A percentile compares a stretch with the other conserved stretches of the same genome.
phyloP scores from a whole-genome alignment of 2,888 invertebrate genomes.

The Acrobeloides nanus region DNA sequence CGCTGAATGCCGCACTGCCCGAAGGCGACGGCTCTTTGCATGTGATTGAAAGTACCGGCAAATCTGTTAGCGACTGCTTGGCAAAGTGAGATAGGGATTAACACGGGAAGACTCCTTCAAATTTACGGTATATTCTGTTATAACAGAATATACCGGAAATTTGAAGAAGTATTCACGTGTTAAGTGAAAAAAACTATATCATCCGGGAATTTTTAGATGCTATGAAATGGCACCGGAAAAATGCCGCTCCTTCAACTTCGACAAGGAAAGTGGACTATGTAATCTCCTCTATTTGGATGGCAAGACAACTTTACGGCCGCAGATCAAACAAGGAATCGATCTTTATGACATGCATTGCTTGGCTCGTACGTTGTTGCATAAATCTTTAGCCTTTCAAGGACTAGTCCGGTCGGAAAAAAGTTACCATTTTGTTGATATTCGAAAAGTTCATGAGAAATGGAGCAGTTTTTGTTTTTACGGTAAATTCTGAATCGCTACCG shows the following conservation, averaged over 20 bases:
- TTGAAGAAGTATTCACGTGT: too few relatives aligned
- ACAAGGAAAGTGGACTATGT: constrained; percentile 42
- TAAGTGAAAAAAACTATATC: not conserved
- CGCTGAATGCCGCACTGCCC: constrained; percentile 49
- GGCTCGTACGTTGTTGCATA: constrained; percentile 25
- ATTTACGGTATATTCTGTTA: too few relatives aligned
- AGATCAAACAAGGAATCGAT: constrained; percentile 44
- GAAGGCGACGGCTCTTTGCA: constrained; percentile 49
- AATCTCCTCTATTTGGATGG: constrained; percentile 50
- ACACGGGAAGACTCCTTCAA: too few relatives aligned
- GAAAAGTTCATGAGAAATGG: too few relatives aligned
- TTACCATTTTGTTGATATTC: too few relatives aligned
- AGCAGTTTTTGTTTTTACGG: too few relatives aligned
- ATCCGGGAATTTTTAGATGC: constrained; percentile 13
- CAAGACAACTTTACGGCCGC: constrained; percentile 42
- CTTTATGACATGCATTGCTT: constrained; percentile 51
- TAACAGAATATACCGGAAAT: too few relatives aligned
- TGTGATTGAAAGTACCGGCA: constrained; percentile 38
- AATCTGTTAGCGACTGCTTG: constrained; percentile 36
- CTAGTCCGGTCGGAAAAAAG: too few relatives aligned
- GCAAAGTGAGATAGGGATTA: too few relatives aligned
- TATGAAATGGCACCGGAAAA: constrained; percentile 20
- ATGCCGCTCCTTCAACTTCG: constrained; percentile 53
- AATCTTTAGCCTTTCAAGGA: too few relatives aligned
- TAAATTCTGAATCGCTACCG: too few relatives aligned